These are phyloP conservation scores for Diachasmimorpha longicaudata DNA, from an alignment of 1,140 invertebrate species.

Conservation along the genomic window DNA sequence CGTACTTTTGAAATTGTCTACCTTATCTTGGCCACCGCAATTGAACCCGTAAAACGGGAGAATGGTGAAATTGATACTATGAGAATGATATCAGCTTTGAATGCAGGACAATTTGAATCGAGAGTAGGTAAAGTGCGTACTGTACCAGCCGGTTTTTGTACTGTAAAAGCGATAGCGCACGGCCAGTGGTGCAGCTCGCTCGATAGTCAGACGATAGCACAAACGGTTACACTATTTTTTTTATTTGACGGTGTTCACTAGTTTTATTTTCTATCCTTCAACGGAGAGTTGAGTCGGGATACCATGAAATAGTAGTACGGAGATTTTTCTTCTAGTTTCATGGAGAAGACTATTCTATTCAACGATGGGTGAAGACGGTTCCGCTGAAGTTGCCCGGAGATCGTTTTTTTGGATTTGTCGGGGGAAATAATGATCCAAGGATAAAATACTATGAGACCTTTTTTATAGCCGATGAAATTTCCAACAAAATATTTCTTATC, in stretches of 20 bases:
- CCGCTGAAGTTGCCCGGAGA: no score
- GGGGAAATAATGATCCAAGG: no score
- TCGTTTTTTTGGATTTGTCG: no score
- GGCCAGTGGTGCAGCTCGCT: conserved; percentile 6
- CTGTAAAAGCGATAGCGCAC: background rate
- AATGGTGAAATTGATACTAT: background rate
- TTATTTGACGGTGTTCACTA: background rate
- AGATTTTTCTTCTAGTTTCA: no score
- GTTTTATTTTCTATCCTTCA: background rate
- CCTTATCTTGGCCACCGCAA: background rate
- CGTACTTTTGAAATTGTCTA: background rate
- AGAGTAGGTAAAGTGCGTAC: background rate
- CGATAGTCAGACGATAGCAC: conserved; percentile 15
- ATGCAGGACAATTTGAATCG: conserved; percentile 2
- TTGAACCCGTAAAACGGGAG: background rate
- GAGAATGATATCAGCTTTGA: background rate
- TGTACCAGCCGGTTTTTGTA: background rate
- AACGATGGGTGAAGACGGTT: no score
- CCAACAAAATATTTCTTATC: no score
- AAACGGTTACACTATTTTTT: background rate
- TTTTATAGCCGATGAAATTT: no score
- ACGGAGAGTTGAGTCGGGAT: background rate
- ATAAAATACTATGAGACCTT: no score
- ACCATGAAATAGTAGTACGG: background rate
- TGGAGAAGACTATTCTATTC: no score